A percentile compares a stretch with the other conserved stretches of the same genome.
Conservation (phyloP, 2,888 invertebrate species). For the Tipula unca region DNA sequence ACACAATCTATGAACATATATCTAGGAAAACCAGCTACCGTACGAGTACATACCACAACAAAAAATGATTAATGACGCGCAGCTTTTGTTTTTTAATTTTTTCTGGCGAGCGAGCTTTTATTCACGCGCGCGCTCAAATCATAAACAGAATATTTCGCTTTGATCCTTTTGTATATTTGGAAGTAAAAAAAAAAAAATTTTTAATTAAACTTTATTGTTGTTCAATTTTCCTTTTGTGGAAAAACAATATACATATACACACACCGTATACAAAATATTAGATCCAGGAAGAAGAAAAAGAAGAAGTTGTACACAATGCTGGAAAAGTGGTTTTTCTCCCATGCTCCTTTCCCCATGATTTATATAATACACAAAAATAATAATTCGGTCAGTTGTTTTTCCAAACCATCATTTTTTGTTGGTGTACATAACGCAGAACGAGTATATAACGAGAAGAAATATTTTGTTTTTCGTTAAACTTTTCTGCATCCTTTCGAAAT, state of each 20-base stretch:
- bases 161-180: not conserved
- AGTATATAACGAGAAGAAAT: not conserved
- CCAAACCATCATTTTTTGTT: not conserved
- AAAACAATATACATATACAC: not conserved
- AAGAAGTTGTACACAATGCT: not conserved
- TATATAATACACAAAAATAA: not conserved
- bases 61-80: not conserved
- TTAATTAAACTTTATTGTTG: not conserved
- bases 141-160: not conserved
- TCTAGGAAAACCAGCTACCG: not conserved
- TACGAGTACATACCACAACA: not conserved
- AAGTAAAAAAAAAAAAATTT: not conserved
- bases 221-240: not conserved
- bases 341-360: not conserved
- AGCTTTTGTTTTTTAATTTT: not conserved
- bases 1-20: not conserved
- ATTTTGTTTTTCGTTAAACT: not conserved
- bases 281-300: not conserved
- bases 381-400: not conserved
- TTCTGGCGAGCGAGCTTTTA: not conserved
- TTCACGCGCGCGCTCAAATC: not conserved
- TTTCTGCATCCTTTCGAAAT: not conserved
- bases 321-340: not conserved
- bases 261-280: not conserved
- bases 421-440: not conserved